Base-by-base conservation (phyloP, 1,140 invertebrate genomes). In the Batillaria attramentaria region DNA sequence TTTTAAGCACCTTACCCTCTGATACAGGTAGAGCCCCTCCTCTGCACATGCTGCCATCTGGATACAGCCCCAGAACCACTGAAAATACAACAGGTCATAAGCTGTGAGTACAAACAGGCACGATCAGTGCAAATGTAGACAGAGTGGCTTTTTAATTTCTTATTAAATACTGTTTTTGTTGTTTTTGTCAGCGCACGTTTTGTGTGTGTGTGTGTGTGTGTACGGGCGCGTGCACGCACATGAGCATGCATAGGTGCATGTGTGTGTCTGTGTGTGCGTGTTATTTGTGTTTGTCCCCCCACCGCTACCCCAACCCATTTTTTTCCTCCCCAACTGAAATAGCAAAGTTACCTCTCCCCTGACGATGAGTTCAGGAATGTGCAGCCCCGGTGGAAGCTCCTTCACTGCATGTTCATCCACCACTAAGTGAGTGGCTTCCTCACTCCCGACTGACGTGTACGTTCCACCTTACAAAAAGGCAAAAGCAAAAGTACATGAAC, bases 51-150 rank as follows among this genome's bases (percentile, higher is more conserved):
- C 95, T 85, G 97, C 95, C 92, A 98, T 98, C 91, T 99, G 97
- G 72, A 99, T 96, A 57, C 97, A 97, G 0, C 94, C 95, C 97
- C 97, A 99, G 91, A 99, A 99, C 98, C 98, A 99, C 92, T 98
- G 96, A 66, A 87, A 88, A 24, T 79, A 42, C 74, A 77, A 69
- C 46, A 54, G 46, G 46, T 50, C 46, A 50, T 13, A 50, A 13
- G 24, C 46, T 13, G 46, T 13, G 24, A 24, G 46, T 50, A 50
- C 46, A 50, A 50, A n/a, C n/a, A n/a, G n/a, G n/a, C n/a, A n/a
- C n/a, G n/a, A n/a, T n/a, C n/a, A n/a, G n/a, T n/a, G n/a, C n/a
- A n/a, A n/a, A n/a, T n/a, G n/a, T n/a, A n/a, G n/a, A n/a, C n/a
- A n/a, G n/a, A n/a, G n/a, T n/a, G n/a, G n/a, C n/a, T n/a, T n/a